Base-by-base conservation (phyloP, 2,113 vertebrate genomes). In the Ctenodactylus gundi region DNA sequence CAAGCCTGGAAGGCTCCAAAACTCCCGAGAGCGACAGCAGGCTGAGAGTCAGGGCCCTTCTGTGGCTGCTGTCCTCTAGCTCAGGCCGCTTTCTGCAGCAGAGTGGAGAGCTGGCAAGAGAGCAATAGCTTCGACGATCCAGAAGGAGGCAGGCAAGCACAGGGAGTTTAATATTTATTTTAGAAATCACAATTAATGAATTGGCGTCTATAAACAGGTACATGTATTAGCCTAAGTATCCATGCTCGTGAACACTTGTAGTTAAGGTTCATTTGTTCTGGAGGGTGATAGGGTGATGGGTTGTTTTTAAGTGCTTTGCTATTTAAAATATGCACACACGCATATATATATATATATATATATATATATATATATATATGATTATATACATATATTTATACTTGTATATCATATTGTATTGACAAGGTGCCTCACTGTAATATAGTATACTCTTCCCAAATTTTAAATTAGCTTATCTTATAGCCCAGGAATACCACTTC, bases 131-230 rank as follows among this genome's bases (percentile, higher is more conserved):
- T 65, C 49, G 44, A 75, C 58, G 27, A 83, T 75, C 93, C 94
- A 96, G 91, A 75, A 94, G 72, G 80, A 96, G 93, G 90, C 90
- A 95, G 93, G 21, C 20, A 4, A 85, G 11, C 57, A 94, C 49
- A 90, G 93, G 36, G n/a, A 95, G 85, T 84, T 41, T n/a, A 87
- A 57, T 21, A 53, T 23, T n/a, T 36, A 53, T 49, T 80, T 84
- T 23, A 10, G n/a, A 78, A 85, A 82, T 65, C 44, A 88, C 84
- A 92, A 89, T 76, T 97, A 96, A 97, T 96, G 94, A 97, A 95
- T 46, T 94, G 91, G 96, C 90, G 93, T 95, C 4, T 96, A n/a
- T n/a, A 95, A 97, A 94, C 95, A 85, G 98, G 97, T 88, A 94
- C 82, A 96, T 83, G 87, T 73, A 96, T 97, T 94, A 96, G 29